phyloP scores from a whole-genome alignment of 2,888 invertebrate genomes.

The Drosophila algonquin region DNA sequence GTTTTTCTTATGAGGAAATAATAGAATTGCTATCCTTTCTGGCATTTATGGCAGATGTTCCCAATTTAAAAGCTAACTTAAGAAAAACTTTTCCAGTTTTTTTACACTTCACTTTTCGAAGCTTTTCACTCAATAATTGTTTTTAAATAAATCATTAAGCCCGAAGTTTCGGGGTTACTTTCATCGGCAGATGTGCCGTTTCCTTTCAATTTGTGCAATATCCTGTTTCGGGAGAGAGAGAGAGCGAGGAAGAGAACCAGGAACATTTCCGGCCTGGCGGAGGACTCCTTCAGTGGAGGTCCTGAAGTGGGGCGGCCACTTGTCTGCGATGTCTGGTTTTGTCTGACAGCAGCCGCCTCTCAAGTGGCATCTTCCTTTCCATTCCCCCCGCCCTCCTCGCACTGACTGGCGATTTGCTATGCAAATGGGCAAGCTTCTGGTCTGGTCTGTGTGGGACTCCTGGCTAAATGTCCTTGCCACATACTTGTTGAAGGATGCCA shows the following conservation, averaged over 20 bases:
- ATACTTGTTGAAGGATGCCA: constrained; percentile 36
- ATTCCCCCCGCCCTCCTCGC: neutral
- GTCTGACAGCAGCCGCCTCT: constrained; percentile 21
- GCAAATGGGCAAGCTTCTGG: constrained; percentile 33
- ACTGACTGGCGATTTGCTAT: constrained; percentile 12
- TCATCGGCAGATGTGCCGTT: too few species aligned
- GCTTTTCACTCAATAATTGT: neutral
- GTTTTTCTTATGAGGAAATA: neutral
- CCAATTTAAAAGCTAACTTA: neutral
- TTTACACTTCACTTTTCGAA: too few species aligned
- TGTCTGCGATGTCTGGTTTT: constrained; percentile 23
- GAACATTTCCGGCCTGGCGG: constrained; percentile 21
- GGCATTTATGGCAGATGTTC: neutral
- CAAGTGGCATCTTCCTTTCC: constrained; percentile 27
- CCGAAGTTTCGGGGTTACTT: too few species aligned
- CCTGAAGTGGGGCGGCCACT: constrained; percentile 33
- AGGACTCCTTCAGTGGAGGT: constrained; percentile 26
- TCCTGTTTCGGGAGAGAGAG: constrained; percentile 10
- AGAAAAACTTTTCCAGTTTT: neutral
- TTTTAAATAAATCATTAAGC: neutral
- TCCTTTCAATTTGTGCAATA: constrained; percentile 5
- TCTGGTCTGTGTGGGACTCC: constrained; percentile 10
- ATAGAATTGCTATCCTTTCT: neutral
- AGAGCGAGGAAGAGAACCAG: neutral
- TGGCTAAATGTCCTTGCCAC: constrained; percentile 36